Conservation (phyloP, 2,888 invertebrate genomes). For the Hyppa rectilinea region DNA sequence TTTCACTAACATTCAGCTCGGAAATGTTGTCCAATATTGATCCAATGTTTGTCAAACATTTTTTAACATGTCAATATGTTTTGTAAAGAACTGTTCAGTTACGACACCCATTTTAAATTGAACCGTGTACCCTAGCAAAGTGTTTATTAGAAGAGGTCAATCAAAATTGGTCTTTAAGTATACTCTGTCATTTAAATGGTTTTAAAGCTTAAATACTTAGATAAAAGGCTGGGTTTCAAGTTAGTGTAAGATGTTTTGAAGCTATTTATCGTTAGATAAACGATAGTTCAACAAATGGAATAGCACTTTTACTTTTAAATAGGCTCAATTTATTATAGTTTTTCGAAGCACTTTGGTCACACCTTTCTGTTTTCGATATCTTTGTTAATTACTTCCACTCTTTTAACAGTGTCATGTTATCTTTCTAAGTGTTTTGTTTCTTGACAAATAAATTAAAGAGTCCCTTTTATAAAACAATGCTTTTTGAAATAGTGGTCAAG, state of each 20-base stretch:
- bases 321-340: conserved; percentile 66
- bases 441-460: conserved; percentile 28
- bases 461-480: neutral
- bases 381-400: conserved; percentile 43
- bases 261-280: conserved; percentile 61
- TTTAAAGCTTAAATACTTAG: conserved; percentile 81
- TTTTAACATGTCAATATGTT: conserved; percentile 74
- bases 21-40: conserved; percentile 59
- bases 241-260: conserved; percentile 78
- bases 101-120: conserved; percentile 67
- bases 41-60: conserved; percentile 67
- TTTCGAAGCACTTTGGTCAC: conserved; percentile 50
- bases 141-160: conserved; percentile 50
- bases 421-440: conserved; percentile 41
- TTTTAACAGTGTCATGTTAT: conserved; percentile 25
- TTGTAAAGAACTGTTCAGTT: conserved; percentile 62
- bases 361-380: conserved; percentile 44
- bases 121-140: conserved; percentile 46
- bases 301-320: conserved; percentile 70
- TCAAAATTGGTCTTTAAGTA: conserved; percentile 68
- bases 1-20: conserved; percentile 43
- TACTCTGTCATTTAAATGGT: conserved; percentile 78
- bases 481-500: neutral
- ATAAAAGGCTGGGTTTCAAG: conserved; percentile 78
- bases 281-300: conserved; percentile 64